phyloP scores from a whole-genome alignment of 1,140 invertebrate genomes.

The Acromyrmex charruanus region DNA sequence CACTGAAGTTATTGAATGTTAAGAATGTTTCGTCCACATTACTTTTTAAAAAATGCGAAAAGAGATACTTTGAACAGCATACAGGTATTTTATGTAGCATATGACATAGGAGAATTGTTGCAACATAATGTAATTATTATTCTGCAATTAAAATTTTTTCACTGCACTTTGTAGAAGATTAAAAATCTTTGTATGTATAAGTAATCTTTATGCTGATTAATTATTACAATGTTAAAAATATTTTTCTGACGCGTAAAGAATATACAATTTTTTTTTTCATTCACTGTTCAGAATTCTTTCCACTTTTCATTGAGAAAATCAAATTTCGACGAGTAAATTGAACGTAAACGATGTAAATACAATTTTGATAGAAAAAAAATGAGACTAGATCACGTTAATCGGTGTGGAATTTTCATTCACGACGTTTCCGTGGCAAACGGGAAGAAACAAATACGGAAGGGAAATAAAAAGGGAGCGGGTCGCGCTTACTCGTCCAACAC shows the following conservation, averaged over 20 bases:
- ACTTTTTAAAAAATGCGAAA: neutral
- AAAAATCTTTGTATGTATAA: neutral
- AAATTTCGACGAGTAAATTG: slow-evolving; percentile 8
- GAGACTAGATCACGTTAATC: slow-evolving; percentile 31
- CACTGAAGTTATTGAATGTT: neutral
- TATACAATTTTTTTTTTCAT: neutral
- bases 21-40: neutral
- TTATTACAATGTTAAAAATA: neutral
- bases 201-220: neutral
- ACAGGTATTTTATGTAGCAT: neutral
- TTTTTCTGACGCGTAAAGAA: neutral
- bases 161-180: neutral
- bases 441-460: neutral
- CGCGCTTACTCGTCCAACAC: neutral
- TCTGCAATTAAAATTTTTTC: neutral
- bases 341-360: neutral
- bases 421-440: neutral
- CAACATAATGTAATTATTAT: neutral
- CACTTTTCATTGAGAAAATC: neutral
- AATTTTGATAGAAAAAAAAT: neutral
- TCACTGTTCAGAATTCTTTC: neutral
- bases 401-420: slow-evolving; percentile 13
- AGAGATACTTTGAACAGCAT: neutral
- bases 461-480: neutral
- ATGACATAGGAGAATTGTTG: neutral